Percentiles rank a stretch among this genome's conserved stretches.
These are phyloP conservation scores for Perca fluviatilis DNA, from an alignment of 2,113 vertebrate genomes.

Conservation along the genomic window DNA sequence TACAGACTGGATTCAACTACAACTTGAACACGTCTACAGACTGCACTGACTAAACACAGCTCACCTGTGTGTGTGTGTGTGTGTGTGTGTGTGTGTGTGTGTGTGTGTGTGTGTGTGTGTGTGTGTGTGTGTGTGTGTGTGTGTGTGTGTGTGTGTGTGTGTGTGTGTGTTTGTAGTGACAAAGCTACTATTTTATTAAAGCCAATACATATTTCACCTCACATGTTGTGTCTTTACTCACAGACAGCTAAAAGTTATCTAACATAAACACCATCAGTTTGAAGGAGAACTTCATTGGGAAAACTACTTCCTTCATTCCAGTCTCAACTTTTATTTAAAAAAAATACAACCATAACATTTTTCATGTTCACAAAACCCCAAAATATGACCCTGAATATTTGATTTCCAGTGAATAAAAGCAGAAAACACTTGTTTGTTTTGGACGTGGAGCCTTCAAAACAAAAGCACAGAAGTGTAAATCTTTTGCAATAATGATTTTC, in stretches of 20 bases:
- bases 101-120: background rate
- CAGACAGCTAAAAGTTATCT: background rate
- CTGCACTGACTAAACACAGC: background rate
- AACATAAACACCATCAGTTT: background rate
- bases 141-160: background rate
- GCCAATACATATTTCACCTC: background rate
- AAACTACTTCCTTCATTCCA: background rate
- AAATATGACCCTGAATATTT: too few relatives aligned
- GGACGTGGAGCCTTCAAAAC: too few relatives aligned
- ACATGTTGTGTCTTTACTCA: background rate
- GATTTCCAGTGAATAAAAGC: too few relatives aligned
- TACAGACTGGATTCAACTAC: conserved; percentile 2
- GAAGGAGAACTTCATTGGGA: background rate
- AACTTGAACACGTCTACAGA: conserved; percentile 3
- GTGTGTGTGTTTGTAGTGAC: too few relatives aligned
- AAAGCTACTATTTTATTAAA: background rate
- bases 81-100: background rate
- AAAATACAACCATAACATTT: too few relatives aligned
- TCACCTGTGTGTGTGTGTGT: background rate
- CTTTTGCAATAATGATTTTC: too few relatives aligned
- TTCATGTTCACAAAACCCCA: too few relatives aligned
- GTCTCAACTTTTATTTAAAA: too few relatives aligned
- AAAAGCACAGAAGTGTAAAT: too few relatives aligned
- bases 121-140: background rate
- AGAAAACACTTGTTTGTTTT: too few relatives aligned